These are phyloP conservation scores for Pseudomyrmex concolor DNA, from an alignment of 1,140 invertebrate species.

Conservation along the genomic window DNA sequence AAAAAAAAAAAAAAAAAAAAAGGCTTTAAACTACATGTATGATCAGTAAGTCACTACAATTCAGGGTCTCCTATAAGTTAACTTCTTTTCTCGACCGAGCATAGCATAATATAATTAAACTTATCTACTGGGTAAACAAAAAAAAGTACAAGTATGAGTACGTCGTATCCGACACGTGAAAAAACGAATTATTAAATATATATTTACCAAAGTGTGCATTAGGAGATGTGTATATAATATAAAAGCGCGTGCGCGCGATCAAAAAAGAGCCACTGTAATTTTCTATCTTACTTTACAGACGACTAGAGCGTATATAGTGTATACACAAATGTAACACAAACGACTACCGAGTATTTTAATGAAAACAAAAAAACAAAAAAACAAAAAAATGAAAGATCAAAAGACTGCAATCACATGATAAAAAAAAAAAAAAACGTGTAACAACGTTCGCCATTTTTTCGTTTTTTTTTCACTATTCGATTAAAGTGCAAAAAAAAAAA, in stretches of 20 bases:
- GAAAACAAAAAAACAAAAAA: not conserved
- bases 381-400: constrained; percentile 25
- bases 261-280: constrained; percentile 23
- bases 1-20: too few species aligned
- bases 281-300: constrained; percentile 32
- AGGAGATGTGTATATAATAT: constrained; percentile 38
- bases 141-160: constrained; percentile 69
- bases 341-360: not conserved
- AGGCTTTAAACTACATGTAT: constrained; percentile 33
- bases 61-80: constrained; percentile 75
- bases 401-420: constrained; percentile 20
- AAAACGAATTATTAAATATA: constrained; percentile 69
- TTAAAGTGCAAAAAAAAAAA: too few species aligned
- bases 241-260: constrained; percentile 11
- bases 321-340: not conserved
- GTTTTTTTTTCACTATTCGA: too few species aligned
- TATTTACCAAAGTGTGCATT: constrained; percentile 43
- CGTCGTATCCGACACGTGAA: constrained; percentile 37
- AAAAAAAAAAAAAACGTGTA: not conserved
- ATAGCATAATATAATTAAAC: constrained; percentile 53
- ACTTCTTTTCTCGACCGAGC: constrained; percentile 60
- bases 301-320: not conserved
- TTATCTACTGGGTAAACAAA: constrained; percentile 68
- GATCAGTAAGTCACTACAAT: constrained; percentile 71
- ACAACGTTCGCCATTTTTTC: too few species aligned